Percentiles rank a stretch among this genome's conserved stretches.
These are phyloP conservation scores for Stenotaenia linearis DNA, from an alignment of 2,888 invertebrate species.

Conservation along the genomic window DNA sequence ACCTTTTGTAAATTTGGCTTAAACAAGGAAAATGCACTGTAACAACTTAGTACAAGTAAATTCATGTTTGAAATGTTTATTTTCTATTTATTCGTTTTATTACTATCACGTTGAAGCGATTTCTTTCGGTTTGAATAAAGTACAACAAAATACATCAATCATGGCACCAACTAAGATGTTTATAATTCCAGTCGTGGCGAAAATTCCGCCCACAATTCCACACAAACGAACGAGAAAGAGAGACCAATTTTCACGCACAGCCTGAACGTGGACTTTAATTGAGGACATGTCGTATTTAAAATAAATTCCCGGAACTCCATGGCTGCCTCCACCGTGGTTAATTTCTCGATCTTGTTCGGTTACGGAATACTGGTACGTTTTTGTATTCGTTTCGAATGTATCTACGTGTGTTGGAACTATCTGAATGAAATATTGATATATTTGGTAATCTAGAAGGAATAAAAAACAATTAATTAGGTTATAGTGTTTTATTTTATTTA, in stretches of 20 bases:
- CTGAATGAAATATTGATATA: slow-evolving; percentile 90
- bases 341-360: slow-evolving; percentile 73
- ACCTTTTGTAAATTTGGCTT: not conserved
- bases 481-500: too few species aligned
- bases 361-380: slow-evolving; percentile 85
- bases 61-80: slow-evolving; percentile 4
- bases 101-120: not conserved
- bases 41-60: not conserved
- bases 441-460: slow-evolving; percentile 60
- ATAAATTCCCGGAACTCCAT: slow-evolving; percentile 89
- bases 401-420: slow-evolving; percentile 90
- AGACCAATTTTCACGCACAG: slow-evolving; percentile 61
- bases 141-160: not conserved
- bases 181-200: slow-evolving; percentile 66
- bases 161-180: not conserved
- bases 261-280: slow-evolving; percentile 70
- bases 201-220: slow-evolving; percentile 87
- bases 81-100: too few species aligned
- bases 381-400: slow-evolving; percentile 43
- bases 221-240: slow-evolving; percentile 82
- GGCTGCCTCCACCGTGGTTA: slow-evolving; percentile 66
- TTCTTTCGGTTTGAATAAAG: not conserved
- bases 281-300: slow-evolving; percentile 93
- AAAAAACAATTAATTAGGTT: too few species aligned
- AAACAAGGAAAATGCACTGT: not conserved